These are phyloP conservation scores for Clarias magur DNA, from an alignment of 2,113 vertebrate genomes.

Conservation along the genomic window DNA sequence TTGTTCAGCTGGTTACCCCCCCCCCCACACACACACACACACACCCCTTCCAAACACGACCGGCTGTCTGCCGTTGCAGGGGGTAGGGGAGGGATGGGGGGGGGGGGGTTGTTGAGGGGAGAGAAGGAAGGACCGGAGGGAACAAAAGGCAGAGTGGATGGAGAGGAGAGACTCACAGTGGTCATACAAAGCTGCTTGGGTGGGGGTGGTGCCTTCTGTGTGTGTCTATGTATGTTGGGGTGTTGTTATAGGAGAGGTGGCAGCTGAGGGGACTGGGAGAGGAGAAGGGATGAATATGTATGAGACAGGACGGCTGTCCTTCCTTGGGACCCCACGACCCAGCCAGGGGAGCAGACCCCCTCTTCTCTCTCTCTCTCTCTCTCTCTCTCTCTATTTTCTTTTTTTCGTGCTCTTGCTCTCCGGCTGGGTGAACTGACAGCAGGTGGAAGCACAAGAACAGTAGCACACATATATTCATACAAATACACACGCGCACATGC, in stretches of 20 bases:
- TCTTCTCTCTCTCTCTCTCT: conserved; percentile 23
- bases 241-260: conserved; percentile 43
- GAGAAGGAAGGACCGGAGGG: conserved; percentile 31
- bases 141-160: conserved; percentile 51
- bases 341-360: conserved; percentile 40
- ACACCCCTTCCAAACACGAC: background rate
- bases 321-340: conserved; percentile 48
- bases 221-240: background rate
- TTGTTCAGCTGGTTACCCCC: conserved; percentile 39
- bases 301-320: conserved; percentile 54
- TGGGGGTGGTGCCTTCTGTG: conserved; percentile 23
- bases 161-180: conserved; percentile 40
- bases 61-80: conserved; percentile 38
- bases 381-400: background rate
- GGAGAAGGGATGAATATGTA: conserved; percentile 52
- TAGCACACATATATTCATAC: conserved; percentile 25
- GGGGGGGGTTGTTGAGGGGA: no score
- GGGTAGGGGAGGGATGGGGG: background rate
- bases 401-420: conserved; percentile 18
- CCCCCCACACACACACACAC: background rate
- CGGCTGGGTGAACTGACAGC: conserved; percentile 44
- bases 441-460: conserved; percentile 49
- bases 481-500: conserved; percentile 1
- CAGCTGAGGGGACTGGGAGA: conserved; percentile 49
- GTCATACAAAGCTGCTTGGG: conserved; percentile 38